phyloP scores from a whole-genome alignment of 2,888 invertebrate species.

The Acholoe squamosa region DNA sequence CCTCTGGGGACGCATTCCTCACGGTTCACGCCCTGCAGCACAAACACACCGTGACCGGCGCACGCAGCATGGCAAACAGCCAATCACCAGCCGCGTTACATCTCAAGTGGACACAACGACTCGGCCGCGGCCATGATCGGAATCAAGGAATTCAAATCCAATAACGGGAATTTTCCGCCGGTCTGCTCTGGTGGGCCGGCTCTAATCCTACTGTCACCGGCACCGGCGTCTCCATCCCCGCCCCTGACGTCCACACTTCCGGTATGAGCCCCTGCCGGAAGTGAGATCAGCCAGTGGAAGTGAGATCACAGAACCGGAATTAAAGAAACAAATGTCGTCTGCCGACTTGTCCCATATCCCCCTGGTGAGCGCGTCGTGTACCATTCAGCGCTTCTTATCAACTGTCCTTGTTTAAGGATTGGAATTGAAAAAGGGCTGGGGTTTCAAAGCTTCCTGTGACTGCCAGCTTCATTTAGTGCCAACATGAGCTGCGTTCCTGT shows the following conservation, averaged over 20 bases:
- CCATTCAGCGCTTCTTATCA: neutral
- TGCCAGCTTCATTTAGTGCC: neutral
- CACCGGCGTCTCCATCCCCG: neutral
- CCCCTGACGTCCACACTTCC: neutral
- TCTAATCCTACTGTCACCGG: constrained; percentile 13
- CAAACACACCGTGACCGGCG: constrained; percentile 1
- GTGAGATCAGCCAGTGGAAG: constrained; percentile 31
- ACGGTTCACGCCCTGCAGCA: constrained; percentile 13
- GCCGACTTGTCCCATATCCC: neutral
- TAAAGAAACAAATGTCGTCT: constrained; percentile 16
- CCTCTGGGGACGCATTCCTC: constrained; percentile 1
- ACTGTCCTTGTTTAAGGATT: neutral
- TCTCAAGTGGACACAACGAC: neutral
- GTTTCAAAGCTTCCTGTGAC: neutral
- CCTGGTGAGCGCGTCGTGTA: neutral
- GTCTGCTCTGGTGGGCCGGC: neutral
- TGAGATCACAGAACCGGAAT: constrained; percentile 38
- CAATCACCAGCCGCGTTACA: constrained; percentile 48
- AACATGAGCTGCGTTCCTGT: neutral
- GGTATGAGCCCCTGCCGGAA: neutral
- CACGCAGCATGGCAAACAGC: constrained; percentile 30
- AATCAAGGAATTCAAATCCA: constrained; percentile 49
- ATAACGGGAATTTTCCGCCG: constrained; percentile 39
- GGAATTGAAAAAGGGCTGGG: constrained; percentile 22
- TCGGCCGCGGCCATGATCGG: neutral